These are phyloP conservation scores for Myrmophylax atrothorax DNA, from an alignment of 2,113 vertebrate genomes.

Conservation along the genomic window DNA sequence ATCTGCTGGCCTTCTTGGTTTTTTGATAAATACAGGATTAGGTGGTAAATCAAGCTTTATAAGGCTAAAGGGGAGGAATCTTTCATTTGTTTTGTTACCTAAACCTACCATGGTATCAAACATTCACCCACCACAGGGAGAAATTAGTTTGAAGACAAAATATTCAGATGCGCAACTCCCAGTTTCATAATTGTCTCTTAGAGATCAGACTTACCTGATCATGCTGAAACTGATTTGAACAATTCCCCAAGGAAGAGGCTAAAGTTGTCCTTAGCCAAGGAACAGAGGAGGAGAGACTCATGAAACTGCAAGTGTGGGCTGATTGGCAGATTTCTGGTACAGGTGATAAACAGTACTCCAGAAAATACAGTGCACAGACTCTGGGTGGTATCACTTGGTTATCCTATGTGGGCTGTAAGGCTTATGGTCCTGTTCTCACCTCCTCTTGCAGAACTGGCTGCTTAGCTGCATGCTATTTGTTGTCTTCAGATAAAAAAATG, in stretches of 20 bases:
- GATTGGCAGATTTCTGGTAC: neutral
- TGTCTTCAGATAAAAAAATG: neutral
- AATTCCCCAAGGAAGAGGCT: neutral
- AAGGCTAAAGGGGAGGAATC: neutral
- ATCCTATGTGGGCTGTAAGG: neutral
- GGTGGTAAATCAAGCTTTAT: neutral
- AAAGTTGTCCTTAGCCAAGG: neutral
- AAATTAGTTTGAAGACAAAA: neutral
- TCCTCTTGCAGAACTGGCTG: neutral
- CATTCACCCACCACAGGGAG: neutral
- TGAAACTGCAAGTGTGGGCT: neutral
- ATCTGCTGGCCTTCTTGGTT: neutral
- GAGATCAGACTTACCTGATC: neutral
- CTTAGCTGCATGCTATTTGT: neutral
- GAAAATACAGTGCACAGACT: neutral
- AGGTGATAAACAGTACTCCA: neutral
- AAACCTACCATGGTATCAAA: neutral
- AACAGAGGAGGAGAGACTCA: neutral
- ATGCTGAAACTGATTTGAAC: neutral
- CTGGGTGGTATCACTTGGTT: neutral
- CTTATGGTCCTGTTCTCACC: neutral
- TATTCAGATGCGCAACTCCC: neutral
- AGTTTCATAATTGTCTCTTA: neutral
- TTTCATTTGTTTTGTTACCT: neutral
- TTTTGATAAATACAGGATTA: neutral